A percentile compares a stretch with the other conserved stretches of the same genome.
These are phyloP conservation scores for Arothron firmamentum DNA, from an alignment of 2,113 vertebrate genomes.

Conservation along the genomic window DNA sequence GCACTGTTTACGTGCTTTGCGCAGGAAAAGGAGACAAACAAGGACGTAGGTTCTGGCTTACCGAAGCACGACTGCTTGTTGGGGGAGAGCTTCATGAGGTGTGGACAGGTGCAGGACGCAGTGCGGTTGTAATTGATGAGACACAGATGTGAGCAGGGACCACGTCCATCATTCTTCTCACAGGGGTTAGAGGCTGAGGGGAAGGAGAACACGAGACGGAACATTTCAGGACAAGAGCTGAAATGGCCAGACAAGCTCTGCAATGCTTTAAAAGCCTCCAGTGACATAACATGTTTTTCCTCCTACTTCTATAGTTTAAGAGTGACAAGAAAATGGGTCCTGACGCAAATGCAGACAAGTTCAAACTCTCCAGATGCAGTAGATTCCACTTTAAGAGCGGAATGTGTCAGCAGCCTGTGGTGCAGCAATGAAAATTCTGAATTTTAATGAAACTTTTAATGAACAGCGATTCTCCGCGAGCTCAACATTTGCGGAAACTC, in stretches of 20 bases:
- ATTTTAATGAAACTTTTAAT: not conserved
- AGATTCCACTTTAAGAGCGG: not conserved
- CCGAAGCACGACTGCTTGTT: constrained; percentile 91
- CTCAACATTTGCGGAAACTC: not conserved
- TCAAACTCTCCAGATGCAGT: not conserved
- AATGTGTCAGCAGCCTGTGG: constrained; percentile 5
- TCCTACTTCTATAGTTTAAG: not conserved
- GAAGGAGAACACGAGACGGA: not conserved
- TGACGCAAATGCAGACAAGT: too few species aligned
- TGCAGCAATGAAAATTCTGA: constrained; percentile 11
- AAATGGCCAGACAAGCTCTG: constrained; percentile 2
- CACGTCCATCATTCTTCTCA: constrained; percentile 84
- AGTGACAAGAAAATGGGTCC: not conserved
- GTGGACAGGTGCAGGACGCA: constrained; percentile 90
- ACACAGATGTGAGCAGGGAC: constrained; percentile 95
- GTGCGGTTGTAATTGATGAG: constrained; percentile 91
- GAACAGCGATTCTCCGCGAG: too few species aligned
- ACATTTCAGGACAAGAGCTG: constrained; percentile 4
- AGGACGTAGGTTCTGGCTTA: constrained; percentile 63
- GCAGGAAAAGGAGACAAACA: not conserved
- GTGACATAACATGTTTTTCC: constrained; percentile 3
- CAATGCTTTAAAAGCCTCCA: not conserved
- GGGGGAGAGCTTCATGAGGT: constrained; percentile 91
- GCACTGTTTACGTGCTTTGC: too few species aligned
- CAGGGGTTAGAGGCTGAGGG: constrained; percentile 88